Evolutionary conservation across 2,888 invertebrate species (phyloP), one percentile per base, ranked within the genome.

Genomic region (Halictus quadricinctus): DNA sequence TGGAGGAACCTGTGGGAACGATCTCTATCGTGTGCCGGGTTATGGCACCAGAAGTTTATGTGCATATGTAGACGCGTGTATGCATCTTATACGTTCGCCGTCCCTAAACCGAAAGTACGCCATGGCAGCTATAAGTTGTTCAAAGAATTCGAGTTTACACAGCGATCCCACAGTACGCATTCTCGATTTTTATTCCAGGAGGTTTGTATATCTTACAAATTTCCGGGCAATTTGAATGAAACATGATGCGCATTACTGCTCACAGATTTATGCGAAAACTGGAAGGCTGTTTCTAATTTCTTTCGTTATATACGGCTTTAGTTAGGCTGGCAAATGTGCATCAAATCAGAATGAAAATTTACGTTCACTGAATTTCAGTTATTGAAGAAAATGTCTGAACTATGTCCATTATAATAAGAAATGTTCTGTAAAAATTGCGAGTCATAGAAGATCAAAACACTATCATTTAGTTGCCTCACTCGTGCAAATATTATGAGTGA

Each of bases 41-140:
- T 74, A 79, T 72, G 66, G 60, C 60, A 76, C n/a, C 36, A 15
- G 60, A 77, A 78, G 60, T 74, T 86, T 79, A 74, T 64, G 76
- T 82, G 79, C 79, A 74, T 66, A 79, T 73, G 82, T 73, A 64
- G 36, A 77, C 50, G 36, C 36, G n/a, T 25, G 43, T 54, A 18
- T 18, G 36, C 5, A 29, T 13, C 73, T 25, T 50, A 58, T n/a
- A 75, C 74, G 72, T 72, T 50, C 36, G 46, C 46, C n/a, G 36
- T 74, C 64, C 70, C 58, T 60, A 58, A 80, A n/a, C 72, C 60
- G 60, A 73, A 69, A 48, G 41, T 60, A 58, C 76, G 15, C 48
- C 58, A 29, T 69, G 43, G 21, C n/a, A 66, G 10, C 46, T 29
- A 43, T 41, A 76, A 36, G 80, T 69, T 72, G 72, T 72, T 73